Evolutionary conservation across 2,888 invertebrate species (phyloP), one percentile per base, ranked within the genome.

Genomic region (Scaptomyza caliginosa): DNA sequence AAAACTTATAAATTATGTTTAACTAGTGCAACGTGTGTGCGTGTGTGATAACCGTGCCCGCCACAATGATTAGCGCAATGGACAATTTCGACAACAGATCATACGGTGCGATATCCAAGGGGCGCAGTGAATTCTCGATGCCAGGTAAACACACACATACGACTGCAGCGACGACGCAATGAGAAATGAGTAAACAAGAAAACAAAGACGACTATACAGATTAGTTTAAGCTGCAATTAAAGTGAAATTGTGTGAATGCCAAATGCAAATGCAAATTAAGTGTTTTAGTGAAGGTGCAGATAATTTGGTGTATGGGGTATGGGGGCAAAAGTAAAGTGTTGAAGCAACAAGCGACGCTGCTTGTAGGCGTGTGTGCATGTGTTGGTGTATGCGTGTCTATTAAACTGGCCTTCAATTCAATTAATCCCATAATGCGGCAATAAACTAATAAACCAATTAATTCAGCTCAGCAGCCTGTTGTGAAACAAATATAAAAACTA

Each of bases 11-110:
- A 65, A 83, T 51, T 46, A 84, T 82, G 87, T 63, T 64, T 40
- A 65, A 68, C 49, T 86, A 84, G 55, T 56, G 67, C 34, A 54
- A 43, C 45, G 62, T 40, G 64, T 40, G 77, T 64, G 65, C 56
- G 75, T 64, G 67, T 65, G 74, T 76, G 60, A 24, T 62, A 59
- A 56, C 49, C 56, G 74, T 67, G 78, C 67, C 66, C 70, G 70
- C 74, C 72, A 88, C 73, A 77, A 91, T 91, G 91, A 89, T 90
- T 55, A 89, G 89, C 83, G 87, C 90, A 75, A 90, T 91, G 90
- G 91, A 83, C 72, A 81, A 81, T 77, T 87, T 87, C 46, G 83
- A 91, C 84, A 91, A 90, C 84, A 89, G 91, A 77, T 91, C 91
- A 60, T 91, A 90, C 73, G 90, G 89, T 70, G 90, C 90, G 74